Base-by-base conservation (phyloP, 2,888 invertebrate species). In the Dynastes tityus region DNA sequence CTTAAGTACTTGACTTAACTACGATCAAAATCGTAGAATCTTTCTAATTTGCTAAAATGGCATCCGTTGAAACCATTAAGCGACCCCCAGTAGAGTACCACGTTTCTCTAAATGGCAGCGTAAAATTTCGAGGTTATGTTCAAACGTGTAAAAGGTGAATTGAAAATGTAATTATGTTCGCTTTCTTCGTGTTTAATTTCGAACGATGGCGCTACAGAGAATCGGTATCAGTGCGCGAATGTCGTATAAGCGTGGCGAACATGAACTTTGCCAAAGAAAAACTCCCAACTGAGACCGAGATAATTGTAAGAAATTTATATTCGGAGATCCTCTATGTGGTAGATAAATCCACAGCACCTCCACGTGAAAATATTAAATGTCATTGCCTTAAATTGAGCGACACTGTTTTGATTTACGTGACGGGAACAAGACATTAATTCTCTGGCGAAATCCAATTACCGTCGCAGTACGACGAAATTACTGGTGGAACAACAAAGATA, bases 401-500 rank as follows among this genome's bases (percentile, higher is more conserved):
- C 58, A 37, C 37, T 58, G 40, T 74, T 74, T 74, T 74, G 73
- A 74, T 74, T 74, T 61, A 74, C 13, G n/a, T 61, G 61, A 74
- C 73, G 37, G 61, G 61, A 63, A 22, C 73, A 74, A 74, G 61
- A 61, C 73, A 74, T 74, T 74, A 74, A 40, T 61, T 61, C 61
- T 40, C 61, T 45, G 61, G 27, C 61, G 29, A 61, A 61, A 74
- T 74, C 61, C 73, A 74, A 74, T 74, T 74, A 74, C 61, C 40
- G 9, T 6, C 16, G 27, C 61, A 49, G 61, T 58, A 61, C 37
- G 58, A 61, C n/a, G 73, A 58, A 74, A 74, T 74, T 74, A n/a
- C 73, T 49, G 29, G 13, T 61, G 63, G 29, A 74, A 74, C 61
- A 74, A 61, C 73, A 74, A 74, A 58, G 73, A 73, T 73, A 73